phyloP scores from a whole-genome alignment of 1,140 invertebrate genomes.

The Zeugodacus cucurbitae region DNA sequence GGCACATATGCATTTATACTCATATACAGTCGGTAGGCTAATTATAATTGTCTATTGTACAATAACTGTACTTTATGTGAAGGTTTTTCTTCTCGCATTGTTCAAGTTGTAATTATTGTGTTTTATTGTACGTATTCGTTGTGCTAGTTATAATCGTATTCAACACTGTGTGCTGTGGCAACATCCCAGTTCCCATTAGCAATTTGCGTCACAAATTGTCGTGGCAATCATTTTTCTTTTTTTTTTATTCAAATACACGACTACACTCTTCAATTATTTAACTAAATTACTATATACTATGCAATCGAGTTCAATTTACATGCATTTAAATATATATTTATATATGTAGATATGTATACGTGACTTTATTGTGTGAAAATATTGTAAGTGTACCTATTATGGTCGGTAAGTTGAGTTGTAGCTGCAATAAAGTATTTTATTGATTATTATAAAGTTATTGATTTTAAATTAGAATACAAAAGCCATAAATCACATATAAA shows the following conservation, averaged over 20 bases:
- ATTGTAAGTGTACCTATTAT: too few relatives aligned
- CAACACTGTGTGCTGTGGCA: not conserved
- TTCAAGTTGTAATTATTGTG: not conserved
- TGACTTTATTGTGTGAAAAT: too few relatives aligned
- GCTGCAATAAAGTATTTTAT: too few relatives aligned
- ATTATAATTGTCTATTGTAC: not conserved
- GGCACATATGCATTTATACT: not conserved
- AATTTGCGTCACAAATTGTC: conserved; percentile 19
- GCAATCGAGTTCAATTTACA: not conserved
- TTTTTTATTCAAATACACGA: not conserved
- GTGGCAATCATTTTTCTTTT: not conserved
- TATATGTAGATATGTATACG: not conserved
- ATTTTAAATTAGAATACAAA: too few relatives aligned
- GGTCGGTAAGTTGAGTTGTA: too few relatives aligned
- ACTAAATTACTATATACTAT: not conserved
- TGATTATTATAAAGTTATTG: too few relatives aligned
- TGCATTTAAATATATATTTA: not conserved
- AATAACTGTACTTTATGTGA: not conserved
- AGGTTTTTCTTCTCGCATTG: not conserved
- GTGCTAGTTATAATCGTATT: conserved; percentile 12
- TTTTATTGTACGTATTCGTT: not conserved
- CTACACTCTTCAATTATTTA: conserved; percentile 13
- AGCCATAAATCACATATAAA: too few relatives aligned
- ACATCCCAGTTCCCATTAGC: not conserved
- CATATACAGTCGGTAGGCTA: not conserved